Evolutionary conservation across 1,140 invertebrate genomes (phyloP).

Genomic region (Cherax destructor): DNA sequence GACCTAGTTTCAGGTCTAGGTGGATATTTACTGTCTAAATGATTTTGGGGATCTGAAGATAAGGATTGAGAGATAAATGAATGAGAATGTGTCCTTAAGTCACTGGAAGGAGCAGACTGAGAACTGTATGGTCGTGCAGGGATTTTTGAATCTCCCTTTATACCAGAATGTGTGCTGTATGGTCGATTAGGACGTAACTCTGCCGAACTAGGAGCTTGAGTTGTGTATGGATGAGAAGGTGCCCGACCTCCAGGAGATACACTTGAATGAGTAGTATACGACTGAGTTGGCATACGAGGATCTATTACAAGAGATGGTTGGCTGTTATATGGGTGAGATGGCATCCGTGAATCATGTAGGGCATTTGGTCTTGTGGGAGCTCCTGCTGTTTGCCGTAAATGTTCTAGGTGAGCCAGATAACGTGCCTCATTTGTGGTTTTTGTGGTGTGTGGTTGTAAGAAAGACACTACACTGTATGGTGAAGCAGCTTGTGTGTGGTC

Average conservation of each 20-base stretch:
- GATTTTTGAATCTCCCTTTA: constrained; percentile 17
- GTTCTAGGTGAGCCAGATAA: constrained; percentile 6
- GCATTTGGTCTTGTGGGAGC: neutral
- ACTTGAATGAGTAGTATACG: constrained; percentile 5
- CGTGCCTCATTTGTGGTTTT: constrained; percentile 27
- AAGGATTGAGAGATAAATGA: constrained; percentile 23
- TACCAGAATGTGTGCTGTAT: constrained; percentile 22
- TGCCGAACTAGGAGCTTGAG: constrained; percentile 26
- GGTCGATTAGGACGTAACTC: constrained; percentile 21
- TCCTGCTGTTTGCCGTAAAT: neutral
- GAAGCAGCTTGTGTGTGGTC: constrained; percentile 43
- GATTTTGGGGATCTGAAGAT: constrained; percentile 18
- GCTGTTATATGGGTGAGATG: constrained; percentile 23
- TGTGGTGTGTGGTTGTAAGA: constrained; percentile 39
- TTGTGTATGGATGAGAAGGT: constrained; percentile 9
- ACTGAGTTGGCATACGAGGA: neutral
- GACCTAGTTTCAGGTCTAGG: constrained; percentile 37
- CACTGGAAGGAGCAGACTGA: constrained; percentile 10
- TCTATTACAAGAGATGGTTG: constrained; percentile 12
- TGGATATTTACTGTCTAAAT: constrained; percentile 32
- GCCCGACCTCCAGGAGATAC: constrained; percentile 10
- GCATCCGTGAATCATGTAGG: neutral
- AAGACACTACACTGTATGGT: constrained; percentile 44
- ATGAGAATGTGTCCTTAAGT: neutral
- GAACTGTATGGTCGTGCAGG: constrained; percentile 11